Base-by-base conservation (phyloP, 2,888 invertebrate genomes). In the Eremobia ochroleuca region DNA sequence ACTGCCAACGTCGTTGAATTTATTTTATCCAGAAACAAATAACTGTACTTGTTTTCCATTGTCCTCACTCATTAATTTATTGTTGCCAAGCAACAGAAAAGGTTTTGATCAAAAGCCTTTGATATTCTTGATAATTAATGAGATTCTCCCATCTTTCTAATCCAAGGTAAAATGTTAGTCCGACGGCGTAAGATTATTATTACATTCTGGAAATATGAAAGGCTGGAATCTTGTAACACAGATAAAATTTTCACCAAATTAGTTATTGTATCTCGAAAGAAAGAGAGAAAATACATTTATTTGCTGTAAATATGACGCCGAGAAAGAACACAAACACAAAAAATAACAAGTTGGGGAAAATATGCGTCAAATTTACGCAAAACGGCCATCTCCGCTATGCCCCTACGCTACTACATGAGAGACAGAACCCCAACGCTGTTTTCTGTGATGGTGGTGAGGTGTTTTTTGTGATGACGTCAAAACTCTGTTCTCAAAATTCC, bases 111-210 rank as follows among this genome's bases (percentile, higher is more conserved):
- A n/a, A 65, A 79, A 58, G 28, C 34, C 64, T 78, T 78, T 79
- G 79, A 78, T 52, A 78, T 65, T 65, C 58, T 28, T 65, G n/a
- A 78, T 78, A 58, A 72, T 78, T 58, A 78, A 78, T 72, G 58
- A 64, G 2, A 25, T 15, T 31, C 64, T 31, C 28, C 18, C 18
- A 28, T 65, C 40, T 65, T 72, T 65, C 6, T 52, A 25, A 65
- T 52, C 49, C 18, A 40, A 40, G 25, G 4, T 40, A n/a, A 40
- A 46, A 40, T 18, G n/a, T 79, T 65, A 11, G 18, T 65, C 71
- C 31, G 31, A 13, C 18, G n/a, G 31, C 4, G 11, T 46, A n/a
- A 78, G 46, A 37, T 58, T 40, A 52, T 71, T 58, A 34, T 52
- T 31, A 67, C 1, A 31, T 69, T 64, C 4, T 40, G 13, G 2